A percentile compares a stretch with the other conserved stretches of the same genome.
These are phyloP conservation scores for Pelobates cultripes DNA, from an alignment of 2,797 vertebrate species.

Conservation along the genomic window DNA sequence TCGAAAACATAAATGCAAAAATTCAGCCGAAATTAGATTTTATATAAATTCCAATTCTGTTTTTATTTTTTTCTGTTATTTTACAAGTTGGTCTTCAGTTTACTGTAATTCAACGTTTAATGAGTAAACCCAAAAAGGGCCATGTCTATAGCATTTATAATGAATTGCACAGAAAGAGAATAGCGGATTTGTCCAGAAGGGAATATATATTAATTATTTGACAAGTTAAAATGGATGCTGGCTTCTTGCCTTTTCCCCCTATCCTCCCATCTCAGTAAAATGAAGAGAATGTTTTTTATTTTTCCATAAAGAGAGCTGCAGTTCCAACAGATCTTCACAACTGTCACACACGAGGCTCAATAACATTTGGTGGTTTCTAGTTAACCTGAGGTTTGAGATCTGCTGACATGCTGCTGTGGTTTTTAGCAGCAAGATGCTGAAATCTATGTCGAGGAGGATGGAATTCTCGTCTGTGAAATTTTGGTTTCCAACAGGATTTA, in stretches of 20 bases:
- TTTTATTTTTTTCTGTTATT: too few relatives aligned
- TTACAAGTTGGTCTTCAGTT: too few relatives aligned
- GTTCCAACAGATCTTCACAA: conserved; percentile 22
- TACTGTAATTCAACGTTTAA: too few relatives aligned
- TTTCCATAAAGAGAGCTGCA: neutral
- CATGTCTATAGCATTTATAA: neutral
- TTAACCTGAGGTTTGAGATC: neutral
- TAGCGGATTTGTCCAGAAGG: neutral
- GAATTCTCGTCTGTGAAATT: too few relatives aligned
- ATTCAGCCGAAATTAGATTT: too few relatives aligned
- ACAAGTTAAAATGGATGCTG: conserved; percentile 5
- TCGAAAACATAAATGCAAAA: too few relatives aligned
- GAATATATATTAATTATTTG: conserved; percentile 15
- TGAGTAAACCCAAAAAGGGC: too few relatives aligned
- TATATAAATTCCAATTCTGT: too few relatives aligned
- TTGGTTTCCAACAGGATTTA: too few relatives aligned
- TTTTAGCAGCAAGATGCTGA: conserved; percentile 10
- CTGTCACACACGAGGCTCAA: neutral
- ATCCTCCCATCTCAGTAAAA: neutral
- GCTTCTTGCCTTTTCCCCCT: conserved; percentile 7
- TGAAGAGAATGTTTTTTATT: neutral
- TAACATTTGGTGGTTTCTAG: neutral
- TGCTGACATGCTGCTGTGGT: conserved; percentile 13
- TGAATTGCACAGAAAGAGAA: neutral
- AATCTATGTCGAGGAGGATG: neutral